These are phyloP conservation scores for Agelas oroides DNA, from an alignment of 37 sponge, comb jelly and placozoan genomes.

Conservation along the genomic window DNA sequence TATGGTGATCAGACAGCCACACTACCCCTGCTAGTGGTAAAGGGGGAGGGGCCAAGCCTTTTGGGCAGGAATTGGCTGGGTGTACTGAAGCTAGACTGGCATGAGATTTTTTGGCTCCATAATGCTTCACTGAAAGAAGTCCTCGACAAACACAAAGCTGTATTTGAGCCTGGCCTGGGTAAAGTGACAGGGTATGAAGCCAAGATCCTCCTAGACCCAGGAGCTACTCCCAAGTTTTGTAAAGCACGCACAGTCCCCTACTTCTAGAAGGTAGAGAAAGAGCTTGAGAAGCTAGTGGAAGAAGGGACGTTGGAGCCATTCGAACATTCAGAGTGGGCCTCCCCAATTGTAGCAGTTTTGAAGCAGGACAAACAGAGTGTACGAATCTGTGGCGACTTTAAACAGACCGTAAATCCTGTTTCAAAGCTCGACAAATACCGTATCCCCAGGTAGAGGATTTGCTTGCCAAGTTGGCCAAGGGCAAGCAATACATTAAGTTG, in stretches of 20 bases:
- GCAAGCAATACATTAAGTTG: no score
- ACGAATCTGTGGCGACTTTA: no score
- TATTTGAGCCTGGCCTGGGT: constrained; percentile 15
- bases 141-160: neutral
- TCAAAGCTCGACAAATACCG: no score
- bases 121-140: neutral
- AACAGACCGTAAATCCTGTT: no score
- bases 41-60: constrained; percentile 41
- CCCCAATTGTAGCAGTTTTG: no score
- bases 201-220: constrained; percentile 26
- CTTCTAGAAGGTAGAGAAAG: constrained; percentile 36
- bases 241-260: constrained; percentile 32
- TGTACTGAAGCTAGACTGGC: constrained; percentile 21
- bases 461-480: no score
- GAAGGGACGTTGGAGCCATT: constrained; percentile 49
- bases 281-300: constrained; percentile 16
- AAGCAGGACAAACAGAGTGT: no score
- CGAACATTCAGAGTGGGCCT: no score
- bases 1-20: neutral
- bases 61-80: constrained; percentile 57
- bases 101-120: constrained; percentile 2
- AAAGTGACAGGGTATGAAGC: constrained; percentile 30
- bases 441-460: no score
- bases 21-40: constrained; percentile 34
- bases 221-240: constrained; percentile 7